These are phyloP conservation scores for Mimas tiliae DNA, from an alignment of 2,888 invertebrate species.

Conservation along the genomic window DNA sequence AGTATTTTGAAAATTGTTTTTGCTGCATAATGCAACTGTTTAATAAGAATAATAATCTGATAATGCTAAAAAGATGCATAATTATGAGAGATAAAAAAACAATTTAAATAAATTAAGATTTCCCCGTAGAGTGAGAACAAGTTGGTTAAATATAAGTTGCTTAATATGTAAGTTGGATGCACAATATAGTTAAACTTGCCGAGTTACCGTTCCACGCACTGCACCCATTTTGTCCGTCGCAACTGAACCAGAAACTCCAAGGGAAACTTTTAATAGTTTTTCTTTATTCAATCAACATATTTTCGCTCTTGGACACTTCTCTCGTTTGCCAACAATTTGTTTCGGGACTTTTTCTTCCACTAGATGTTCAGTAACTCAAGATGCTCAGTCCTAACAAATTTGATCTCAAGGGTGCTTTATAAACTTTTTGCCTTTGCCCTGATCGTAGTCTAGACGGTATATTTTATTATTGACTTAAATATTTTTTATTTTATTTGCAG, in stretches of 20 bases:
- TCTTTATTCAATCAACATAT: slow-evolving; percentile 84
- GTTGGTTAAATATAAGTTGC: background rate
- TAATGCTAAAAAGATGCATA: background rate
- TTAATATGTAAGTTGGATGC: slow-evolving; percentile 32
- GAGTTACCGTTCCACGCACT: slow-evolving; percentile 55
- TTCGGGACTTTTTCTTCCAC: slow-evolving; percentile 71
- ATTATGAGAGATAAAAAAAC: no score
- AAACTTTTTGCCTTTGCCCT: slow-evolving; percentile 60
- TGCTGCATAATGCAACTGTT: no score
- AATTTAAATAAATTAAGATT: background rate
- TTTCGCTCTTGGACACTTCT: slow-evolving; percentile 80
- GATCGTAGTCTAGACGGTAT: slow-evolving; percentile 68
- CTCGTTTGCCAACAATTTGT: slow-evolving; percentile 81
- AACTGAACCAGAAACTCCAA: slow-evolving; percentile 70
- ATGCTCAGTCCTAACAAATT: slow-evolving; percentile 65
- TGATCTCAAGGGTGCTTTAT: slow-evolving; percentile 69
- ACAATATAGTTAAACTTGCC: slow-evolving; percentile 42
- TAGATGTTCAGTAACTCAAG: slow-evolving; percentile 62
- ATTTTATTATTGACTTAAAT: slow-evolving; percentile 49
- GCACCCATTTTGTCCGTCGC: slow-evolving; percentile 63
- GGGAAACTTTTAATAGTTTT: slow-evolving; percentile 82
- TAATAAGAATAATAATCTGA: background rate
- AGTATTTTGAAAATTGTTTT: background rate
- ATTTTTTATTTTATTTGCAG: slow-evolving; percentile 31
- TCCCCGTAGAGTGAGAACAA: background rate